Evolutionary conservation across 2,888 invertebrate species (phyloP).

Genomic region (Alloplasta piceator): DNA sequence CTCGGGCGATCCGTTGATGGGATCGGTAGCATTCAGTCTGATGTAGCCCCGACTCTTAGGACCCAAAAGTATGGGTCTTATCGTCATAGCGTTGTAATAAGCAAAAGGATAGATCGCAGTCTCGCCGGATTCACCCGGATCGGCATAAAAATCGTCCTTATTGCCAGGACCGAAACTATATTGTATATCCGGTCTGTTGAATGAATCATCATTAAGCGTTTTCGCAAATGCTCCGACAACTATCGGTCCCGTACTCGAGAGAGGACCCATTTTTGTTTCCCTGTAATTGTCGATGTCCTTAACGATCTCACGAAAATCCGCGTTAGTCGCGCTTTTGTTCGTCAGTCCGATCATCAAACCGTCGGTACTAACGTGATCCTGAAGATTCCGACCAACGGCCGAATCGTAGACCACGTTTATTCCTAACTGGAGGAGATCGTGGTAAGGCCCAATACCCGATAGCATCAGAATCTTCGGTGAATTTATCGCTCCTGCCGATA

Average conservation of each 20-base stretch:
- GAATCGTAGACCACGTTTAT: conserved; percentile 82
- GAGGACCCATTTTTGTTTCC: conserved; percentile 83
- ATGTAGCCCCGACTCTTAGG: conserved; percentile 88
- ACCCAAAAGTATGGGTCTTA: conserved; percentile 86
- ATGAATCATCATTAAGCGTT: conserved; percentile 84
- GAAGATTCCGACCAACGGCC: conserved; percentile 84
- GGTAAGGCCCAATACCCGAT: conserved; percentile 84
- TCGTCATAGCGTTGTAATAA: conserved; percentile 87
- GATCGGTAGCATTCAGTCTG: conserved; percentile 88
- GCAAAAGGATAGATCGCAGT: conserved; percentile 85
- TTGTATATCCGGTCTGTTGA: conserved; percentile 87
- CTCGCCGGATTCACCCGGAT: conserved; percentile 85
- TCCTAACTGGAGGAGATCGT: conserved; percentile 79
- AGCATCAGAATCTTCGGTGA: conserved; percentile 85
- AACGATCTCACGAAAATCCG: conserved; percentile 76
- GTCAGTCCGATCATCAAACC: conserved; percentile 80
- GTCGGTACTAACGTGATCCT: conserved; percentile 84
- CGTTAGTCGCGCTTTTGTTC: conserved; percentile 72
- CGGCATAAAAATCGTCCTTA: conserved; percentile 85
- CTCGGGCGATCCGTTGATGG: conserved; percentile 88
- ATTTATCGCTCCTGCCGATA: conserved; percentile 84
- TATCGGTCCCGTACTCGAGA: conserved; percentile 84
- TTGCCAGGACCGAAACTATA: conserved; percentile 87
- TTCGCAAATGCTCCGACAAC: conserved; percentile 86
- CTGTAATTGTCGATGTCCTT: conserved; percentile 83